Evolutionary conservation across 2,797 vertebrate genomes (phyloP), one percentile per base, ranked within the genome.

Genomic region (Poliocrania exsul): DNA sequence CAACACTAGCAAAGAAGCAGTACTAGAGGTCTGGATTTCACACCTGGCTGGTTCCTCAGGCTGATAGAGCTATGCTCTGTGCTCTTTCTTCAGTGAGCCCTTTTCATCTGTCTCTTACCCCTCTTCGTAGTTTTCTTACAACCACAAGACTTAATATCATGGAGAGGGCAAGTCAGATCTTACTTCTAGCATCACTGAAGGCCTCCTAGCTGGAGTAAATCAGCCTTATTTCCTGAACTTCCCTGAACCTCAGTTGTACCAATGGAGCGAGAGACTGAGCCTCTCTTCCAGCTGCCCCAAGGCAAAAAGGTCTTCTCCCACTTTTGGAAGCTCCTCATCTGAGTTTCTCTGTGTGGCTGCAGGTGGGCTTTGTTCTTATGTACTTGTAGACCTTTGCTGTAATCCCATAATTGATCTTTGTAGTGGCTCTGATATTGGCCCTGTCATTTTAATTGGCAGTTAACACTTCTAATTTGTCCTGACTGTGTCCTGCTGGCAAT

Each of bases 371-470:
- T 92, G 93, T 81, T 81, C 80, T 72, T 80, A 70, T 21, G 44
- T 95, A 58, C 60, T 79, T 90, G 70, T 60, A 53, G 92, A 67
- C 70, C 83, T 92, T 88, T 84, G 82, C 47, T 10, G 13, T 90
- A 91, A 96, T 93, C 91, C 91, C 44, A 49, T 92, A 93, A 94
- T 46, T 92, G 95, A 92, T 95, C 91, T 84, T 90, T 72, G 61
- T 69, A 66, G 66, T 58, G 77, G 91, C 87, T 61, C 44, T 90
- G 61, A 85, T 95, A 91, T 61, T 56, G 69, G 91, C 86, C 66
- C 51, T 92, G 66, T 92, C 86, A 86, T 92, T 94, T 96, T 96
- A 95, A 96, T 91, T 90, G 94, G 92, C 84, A 93, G 71, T 97
- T 97, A 95, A 88, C 66, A 38, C 79, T 93, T 91, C 72, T 95